Evolutionary conservation across 1,140 invertebrate genomes (phyloP).

Genomic region (Scylla paramamosain): DNA sequence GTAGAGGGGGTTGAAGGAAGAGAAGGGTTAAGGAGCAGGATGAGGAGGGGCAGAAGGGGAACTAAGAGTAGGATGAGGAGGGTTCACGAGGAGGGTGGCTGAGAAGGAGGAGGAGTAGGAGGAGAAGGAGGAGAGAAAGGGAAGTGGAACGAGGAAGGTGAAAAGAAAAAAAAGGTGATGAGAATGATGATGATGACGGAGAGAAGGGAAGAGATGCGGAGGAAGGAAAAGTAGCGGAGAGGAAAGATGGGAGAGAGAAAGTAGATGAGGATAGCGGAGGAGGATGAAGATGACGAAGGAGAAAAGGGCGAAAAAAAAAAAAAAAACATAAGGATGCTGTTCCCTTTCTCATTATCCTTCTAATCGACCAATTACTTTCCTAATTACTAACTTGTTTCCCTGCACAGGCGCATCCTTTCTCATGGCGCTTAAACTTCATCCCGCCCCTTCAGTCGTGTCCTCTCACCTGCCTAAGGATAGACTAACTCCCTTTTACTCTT

Average conservation of each 20-base stretch:
- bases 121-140: not conserved
- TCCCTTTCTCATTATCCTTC: no score
- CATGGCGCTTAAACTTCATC: no score
- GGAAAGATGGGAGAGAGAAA: not conserved
- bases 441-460: no score
- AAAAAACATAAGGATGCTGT: not conserved
- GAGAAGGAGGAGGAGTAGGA: not conserved
- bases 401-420: no score
- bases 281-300: not conserved
- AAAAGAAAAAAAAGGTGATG: not conserved
- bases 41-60: not conserved
- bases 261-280: not conserved
- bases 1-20: not conserved
- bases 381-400: no score
- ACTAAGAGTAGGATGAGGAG: not conserved
- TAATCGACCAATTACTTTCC: no score
- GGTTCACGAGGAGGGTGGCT: not conserved
- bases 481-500: not conserved
- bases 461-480: no score
- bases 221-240: not conserved
- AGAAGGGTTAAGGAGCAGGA: not conserved
- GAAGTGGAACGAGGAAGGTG: not conserved
- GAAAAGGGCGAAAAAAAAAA: not conserved
- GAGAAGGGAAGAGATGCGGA: not conserved
- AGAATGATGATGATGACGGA: no score